Base-by-base conservation (phyloP, 2,888 invertebrate genomes). In the Lutraria lutraria region DNA sequence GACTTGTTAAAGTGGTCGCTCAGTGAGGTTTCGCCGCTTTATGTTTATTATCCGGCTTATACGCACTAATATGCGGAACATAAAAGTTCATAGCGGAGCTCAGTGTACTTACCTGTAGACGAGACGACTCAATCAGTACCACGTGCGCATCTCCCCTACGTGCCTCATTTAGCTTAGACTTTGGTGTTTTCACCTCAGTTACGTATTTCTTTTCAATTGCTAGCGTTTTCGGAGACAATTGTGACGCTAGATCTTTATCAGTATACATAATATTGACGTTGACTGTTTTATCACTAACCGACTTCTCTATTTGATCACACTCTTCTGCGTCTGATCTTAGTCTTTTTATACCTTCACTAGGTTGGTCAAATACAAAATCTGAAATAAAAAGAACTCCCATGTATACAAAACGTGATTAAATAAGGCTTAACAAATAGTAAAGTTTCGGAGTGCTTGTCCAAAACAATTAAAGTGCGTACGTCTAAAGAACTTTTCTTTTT, bases 321-420 rank as follows among this genome's bases (percentile, higher is more conserved):
- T 83, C 83, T 43, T 52, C 72, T 19, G 63, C 53, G 15, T 83
- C 83, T 25, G 68, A 68, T 16, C 83, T 43, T 72, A 83, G n/a
- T 25, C 29, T 21, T 43, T 53, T 83, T 4, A 83, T 34, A 4
- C 83, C 83, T 52, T 52, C 34, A 52, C 25, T 52, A 15, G 68
- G 68, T 21, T 43, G 16, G 19, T 63, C n/a, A 72, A 83, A 83
- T 63, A 72, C 83, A 72, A 83, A 83, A 16, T 72, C 83, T 83
- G 53, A 72, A 82, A 82, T 13, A 29, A 81, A 53, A 2, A 68
- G 25, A 68, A n/a, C 21, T 0, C 13, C 56, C 15, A 19, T 56
- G 15, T 12, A 52, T 25, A 21, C n/a, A n/a, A 10, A 19, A 79
- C 21, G 25, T 25, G 25, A n/a, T 72, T n/a, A n/a, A n/a, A n/a